These are phyloP conservation scores for Chrysina gloriosa DNA, from an alignment of 2,888 invertebrate species.

Conservation along the genomic window DNA sequence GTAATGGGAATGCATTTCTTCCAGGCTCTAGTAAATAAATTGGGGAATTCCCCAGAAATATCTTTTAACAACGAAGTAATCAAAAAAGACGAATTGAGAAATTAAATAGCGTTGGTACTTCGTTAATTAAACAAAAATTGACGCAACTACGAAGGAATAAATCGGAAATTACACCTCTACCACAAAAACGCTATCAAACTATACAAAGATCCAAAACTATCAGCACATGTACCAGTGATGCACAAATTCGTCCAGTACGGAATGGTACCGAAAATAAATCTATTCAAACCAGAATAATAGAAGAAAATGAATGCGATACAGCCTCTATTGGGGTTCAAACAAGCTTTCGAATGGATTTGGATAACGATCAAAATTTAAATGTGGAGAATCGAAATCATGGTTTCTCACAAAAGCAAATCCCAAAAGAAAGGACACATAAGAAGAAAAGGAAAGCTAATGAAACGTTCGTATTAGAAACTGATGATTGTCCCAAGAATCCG, in stretches of 20 bases:
- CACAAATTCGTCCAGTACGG: neutral
- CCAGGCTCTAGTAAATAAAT: too few relatives aligned
- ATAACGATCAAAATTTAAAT: neutral
- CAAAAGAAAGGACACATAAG: neutral
- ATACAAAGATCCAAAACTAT: neutral
- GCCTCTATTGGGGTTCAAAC: neutral
- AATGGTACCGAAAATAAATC: constrained; percentile 20
- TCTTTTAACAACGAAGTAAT: neutral
- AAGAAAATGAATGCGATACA: neutral
- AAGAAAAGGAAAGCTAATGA: too few relatives aligned
- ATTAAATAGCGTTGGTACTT: constrained; percentile 36
- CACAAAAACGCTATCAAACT: neutral
- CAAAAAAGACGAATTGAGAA: constrained; percentile 34
- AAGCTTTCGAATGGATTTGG: neutral
- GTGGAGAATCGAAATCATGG: neutral
- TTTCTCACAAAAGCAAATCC: neutral
- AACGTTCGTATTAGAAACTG: too few relatives aligned
- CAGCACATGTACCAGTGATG: neutral
- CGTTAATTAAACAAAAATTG: constrained; percentile 28
- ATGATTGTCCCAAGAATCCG: too few relatives aligned
- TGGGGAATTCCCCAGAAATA: too few relatives aligned
- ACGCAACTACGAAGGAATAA: neutral
- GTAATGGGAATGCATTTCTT: too few relatives aligned
- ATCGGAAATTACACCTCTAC: neutral
- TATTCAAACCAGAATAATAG: constrained; percentile 8